Conservation (phyloP, 2,797 vertebrate species). For the Notamacropus eugenii region DNA sequence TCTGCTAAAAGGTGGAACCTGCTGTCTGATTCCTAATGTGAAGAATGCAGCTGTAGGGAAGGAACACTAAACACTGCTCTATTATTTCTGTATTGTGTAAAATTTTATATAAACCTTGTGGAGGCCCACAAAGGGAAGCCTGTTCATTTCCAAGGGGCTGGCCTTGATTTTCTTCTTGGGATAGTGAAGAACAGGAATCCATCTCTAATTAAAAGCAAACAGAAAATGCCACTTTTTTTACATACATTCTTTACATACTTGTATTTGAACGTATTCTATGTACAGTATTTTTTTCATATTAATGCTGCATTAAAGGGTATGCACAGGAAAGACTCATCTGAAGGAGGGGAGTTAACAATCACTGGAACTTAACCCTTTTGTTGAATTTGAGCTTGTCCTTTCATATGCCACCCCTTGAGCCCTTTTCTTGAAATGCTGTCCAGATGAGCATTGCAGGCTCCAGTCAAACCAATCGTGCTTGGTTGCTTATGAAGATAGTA, state of each 20-base stretch:
- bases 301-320: slow-evolving; percentile 74
- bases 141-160: slow-evolving; percentile 78
- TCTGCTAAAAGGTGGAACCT: slow-evolving; percentile 67
- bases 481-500: slow-evolving; percentile 43
- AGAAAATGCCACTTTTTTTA: slow-evolving; percentile 79
- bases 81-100: slow-evolving; percentile 75
- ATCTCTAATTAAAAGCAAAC: slow-evolving; percentile 87
- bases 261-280: slow-evolving; percentile 71
- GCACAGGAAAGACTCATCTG: slow-evolving; percentile 76
- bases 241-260: slow-evolving; percentile 84
- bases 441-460: background rate
- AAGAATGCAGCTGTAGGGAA: slow-evolving; percentile 71
- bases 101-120: slow-evolving; percentile 81
- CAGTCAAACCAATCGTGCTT: background rate
- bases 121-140: slow-evolving; percentile 80
- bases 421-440: background rate
- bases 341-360: slow-evolving; percentile 59
- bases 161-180: slow-evolving; percentile 83
- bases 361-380: slow-evolving; percentile 74
- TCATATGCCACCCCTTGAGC: background rate
- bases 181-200: slow-evolving; percentile 85
- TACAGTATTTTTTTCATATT: slow-evolving; percentile 72
- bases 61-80: slow-evolving; percentile 71
- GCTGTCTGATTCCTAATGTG: slow-evolving; percentile 64
- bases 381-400: background rate